A percentile compares a stretch with the other conserved stretches of the same genome.
phyloP scores from a whole-genome alignment of 2,888 invertebrate species.

The Leptopilina syphax region DNA sequence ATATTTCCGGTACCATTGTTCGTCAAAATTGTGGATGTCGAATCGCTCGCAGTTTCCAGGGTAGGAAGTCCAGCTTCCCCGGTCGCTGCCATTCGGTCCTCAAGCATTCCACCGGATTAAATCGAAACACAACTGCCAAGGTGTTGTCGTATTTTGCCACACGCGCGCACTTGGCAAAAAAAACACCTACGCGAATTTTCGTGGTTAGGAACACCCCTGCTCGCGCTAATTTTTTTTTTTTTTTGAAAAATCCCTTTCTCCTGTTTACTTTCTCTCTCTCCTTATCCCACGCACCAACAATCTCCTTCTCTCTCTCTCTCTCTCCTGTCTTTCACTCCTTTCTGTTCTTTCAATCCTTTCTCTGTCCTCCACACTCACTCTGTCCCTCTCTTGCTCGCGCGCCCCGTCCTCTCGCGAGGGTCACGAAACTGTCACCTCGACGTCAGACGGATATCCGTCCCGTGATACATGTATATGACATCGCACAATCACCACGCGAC shows the following conservation, averaged over 20 bases:
- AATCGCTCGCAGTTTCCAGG: conserved; percentile 52
- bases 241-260: conserved; percentile 47
- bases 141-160: conserved; percentile 51
- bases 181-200: conserved; percentile 57
- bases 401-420: conserved; percentile 41
- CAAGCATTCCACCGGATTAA: conserved; percentile 65
- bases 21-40: conserved; percentile 42
- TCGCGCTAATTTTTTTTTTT: conserved; percentile 47
- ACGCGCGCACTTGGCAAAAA: conserved; percentile 47
- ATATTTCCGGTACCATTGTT: conserved; percentile 19
- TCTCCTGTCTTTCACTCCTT: conserved; percentile 49
- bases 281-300: conserved; percentile 9
- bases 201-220: conserved; percentile 56
- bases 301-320: conserved; percentile 43
- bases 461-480: conserved; percentile 39
- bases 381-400: conserved; percentile 34
- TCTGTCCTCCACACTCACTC: conserved; percentile 43
- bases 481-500: conserved; percentile 47
- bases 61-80: conserved; percentile 53
- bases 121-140: conserved; percentile 42
- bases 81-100: conserved; percentile 71
- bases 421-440: conserved; percentile 56
- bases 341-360: conserved; percentile 41
- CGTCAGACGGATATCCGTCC: conserved; percentile 59
- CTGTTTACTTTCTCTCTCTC: conserved; percentile 12